phyloP scores from a whole-genome alignment of 2,888 invertebrate genomes.

The Selenia dentaria region DNA sequence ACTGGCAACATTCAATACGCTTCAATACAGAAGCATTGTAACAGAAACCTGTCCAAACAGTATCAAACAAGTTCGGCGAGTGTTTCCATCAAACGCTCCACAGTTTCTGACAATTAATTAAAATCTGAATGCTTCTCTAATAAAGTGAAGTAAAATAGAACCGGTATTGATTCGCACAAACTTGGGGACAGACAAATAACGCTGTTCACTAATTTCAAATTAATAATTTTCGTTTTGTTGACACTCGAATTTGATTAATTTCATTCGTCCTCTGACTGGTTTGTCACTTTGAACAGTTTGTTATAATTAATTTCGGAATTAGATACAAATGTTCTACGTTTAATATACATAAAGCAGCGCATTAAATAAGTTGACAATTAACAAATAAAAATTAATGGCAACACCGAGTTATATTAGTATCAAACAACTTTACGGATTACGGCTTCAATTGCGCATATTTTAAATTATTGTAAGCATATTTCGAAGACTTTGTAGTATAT shows the following conservation, averaged over 20 bases:
- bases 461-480: too few relatives aligned
- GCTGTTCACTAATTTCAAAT: constrained; percentile 27
- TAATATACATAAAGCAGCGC: too few relatives aligned
- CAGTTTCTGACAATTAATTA: constrained; percentile 73
- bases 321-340: constrained; percentile 33
- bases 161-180: constrained; percentile 52
- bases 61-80: constrained; percentile 66
- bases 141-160: constrained; percentile 58
- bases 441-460: too few relatives aligned
- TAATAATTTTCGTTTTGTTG: constrained; percentile 34
- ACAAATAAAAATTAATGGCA: too few relatives aligned
- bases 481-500: too few relatives aligned
- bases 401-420: too few relatives aligned
- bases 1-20: too few relatives aligned
- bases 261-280: constrained; percentile 45
- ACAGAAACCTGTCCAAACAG: constrained; percentile 64
- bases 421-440: too few relatives aligned
- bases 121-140: constrained; percentile 60
- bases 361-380: too few relatives aligned
- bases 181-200: constrained; percentile 33
- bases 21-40: constrained; percentile 8
- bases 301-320: constrained; percentile 36
- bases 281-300: constrained; percentile 44
- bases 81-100: constrained; percentile 65
- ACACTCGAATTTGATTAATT: constrained; percentile 36